Conservation (phyloP, 2,888 invertebrate genomes). For the Leptopterna dolabrata region DNA sequence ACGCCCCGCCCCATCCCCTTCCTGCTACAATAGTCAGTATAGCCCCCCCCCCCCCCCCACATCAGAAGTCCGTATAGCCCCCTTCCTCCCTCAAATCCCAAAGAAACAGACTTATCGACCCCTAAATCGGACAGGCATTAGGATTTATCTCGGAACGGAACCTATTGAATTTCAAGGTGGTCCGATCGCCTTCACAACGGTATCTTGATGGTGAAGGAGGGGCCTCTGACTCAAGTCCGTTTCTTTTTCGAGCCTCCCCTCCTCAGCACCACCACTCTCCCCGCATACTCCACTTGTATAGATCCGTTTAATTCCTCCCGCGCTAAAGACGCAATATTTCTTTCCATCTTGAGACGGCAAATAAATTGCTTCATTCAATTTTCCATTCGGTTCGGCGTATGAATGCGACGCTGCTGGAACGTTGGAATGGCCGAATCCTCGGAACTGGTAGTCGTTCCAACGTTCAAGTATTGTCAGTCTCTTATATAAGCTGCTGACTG, state of each 20-base stretch:
- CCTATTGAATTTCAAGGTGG: conserved; percentile 54
- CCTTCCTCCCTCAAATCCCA: not conserved
- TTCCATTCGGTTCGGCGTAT: not conserved
- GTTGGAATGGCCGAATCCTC: too few species aligned
- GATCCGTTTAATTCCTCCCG: conserved; percentile 52
- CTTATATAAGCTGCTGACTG: too few species aligned
- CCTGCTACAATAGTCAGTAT: not conserved
- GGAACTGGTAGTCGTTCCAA: too few species aligned
- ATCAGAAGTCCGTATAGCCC: not conserved
- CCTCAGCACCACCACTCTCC: not conserved
- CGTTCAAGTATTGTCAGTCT: too few species aligned
- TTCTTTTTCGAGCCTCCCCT: conserved; percentile 34
- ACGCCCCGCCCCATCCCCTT: not conserved
- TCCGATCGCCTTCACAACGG: conserved; percentile 50
- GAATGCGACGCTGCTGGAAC: not conserved
- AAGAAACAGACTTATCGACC: conserved; percentile 53
- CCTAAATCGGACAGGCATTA: conserved; percentile 54
- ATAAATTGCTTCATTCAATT: conserved; percentile 48
- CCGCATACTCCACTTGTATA: not conserved
- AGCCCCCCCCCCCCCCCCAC: not conserved
- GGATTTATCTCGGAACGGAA: conserved; percentile 52
- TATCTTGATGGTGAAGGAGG: conserved; percentile 40
- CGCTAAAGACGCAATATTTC: conserved; percentile 49
- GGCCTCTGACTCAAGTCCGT: conserved; percentile 38
- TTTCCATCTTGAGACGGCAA: conserved; percentile 33